phyloP scores from a whole-genome alignment of 2,113 vertebrate species.

The Candoia aspera region DNA sequence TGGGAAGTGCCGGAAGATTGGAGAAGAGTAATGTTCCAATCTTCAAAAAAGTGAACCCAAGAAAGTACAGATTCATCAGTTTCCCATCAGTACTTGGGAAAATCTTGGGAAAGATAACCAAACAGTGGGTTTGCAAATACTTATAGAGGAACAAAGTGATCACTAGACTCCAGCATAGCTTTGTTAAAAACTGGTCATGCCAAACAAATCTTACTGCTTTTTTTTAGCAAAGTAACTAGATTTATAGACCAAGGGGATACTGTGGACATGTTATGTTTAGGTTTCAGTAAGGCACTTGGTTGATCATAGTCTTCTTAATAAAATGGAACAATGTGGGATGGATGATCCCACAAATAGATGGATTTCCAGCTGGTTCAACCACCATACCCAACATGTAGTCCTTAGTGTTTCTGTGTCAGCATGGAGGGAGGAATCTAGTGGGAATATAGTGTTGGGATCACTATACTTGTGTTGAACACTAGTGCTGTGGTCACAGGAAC shows the following conservation, averaged over 20 bases:
- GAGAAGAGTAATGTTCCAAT: background rate
- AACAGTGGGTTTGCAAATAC: background rate
- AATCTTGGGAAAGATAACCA: background rate
- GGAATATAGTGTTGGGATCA: background rate
- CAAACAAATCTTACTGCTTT: background rate
- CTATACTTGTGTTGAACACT: background rate
- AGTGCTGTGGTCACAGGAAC: background rate
- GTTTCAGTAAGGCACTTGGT: background rate
- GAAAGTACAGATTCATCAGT: background rate
- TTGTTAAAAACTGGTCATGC: background rate
- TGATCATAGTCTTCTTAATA: background rate
- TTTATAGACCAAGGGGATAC: background rate
- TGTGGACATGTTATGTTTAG: background rate
- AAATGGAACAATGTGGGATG: background rate
- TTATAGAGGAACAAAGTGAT: background rate
- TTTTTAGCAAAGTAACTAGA: background rate
- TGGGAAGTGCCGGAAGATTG: background rate
- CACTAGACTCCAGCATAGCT: background rate
- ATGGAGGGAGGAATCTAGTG: background rate
- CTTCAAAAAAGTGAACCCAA: background rate
- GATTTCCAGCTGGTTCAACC: background rate
- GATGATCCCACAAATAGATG: background rate
- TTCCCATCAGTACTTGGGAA: background rate
- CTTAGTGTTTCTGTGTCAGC: background rate
- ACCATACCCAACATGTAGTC: background rate